Conservation (phyloP, 2,113 vertebrate species). For the Cettia cetti region DNA sequence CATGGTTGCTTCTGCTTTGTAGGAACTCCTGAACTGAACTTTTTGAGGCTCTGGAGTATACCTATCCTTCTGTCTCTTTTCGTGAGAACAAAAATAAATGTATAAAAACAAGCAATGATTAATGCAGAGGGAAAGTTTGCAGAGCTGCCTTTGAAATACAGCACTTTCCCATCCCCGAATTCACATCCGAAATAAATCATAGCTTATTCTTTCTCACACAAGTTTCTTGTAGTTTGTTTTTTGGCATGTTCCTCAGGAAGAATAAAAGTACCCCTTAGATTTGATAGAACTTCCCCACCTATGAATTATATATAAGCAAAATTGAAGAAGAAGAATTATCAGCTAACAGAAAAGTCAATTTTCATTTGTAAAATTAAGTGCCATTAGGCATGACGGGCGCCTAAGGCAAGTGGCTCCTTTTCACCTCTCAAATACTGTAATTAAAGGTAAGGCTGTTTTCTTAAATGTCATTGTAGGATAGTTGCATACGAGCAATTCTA, state of each 20-base stretch:
- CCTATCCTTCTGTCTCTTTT: neutral
- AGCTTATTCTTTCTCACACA: neutral
- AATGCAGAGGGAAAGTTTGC: neutral
- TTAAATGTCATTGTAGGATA: neutral
- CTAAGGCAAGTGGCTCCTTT: neutral
- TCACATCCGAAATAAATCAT: neutral
- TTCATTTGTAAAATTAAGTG: neutral
- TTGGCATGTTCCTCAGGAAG: constrained; percentile 58
- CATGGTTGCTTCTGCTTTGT: neutral
- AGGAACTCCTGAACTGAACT: neutral
- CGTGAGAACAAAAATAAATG: neutral
- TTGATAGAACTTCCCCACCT: constrained; percentile 53
- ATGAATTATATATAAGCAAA: constrained; percentile 54
- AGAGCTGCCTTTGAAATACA: neutral
- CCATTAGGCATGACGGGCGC: neutral
- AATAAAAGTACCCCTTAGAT: constrained; percentile 60
- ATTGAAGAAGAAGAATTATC: neutral
- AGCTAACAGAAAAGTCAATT: neutral
- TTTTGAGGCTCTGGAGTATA: neutral
- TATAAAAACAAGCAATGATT: neutral
- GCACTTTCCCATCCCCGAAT: neutral
- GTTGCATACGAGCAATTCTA: neutral
- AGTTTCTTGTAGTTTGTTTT: constrained; percentile 11
- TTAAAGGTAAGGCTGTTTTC: constrained; percentile 43
- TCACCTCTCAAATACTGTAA: neutral